These are phyloP conservation scores for Lepidothrix coronata DNA, from an alignment of 2,113 vertebrate genomes.

Conservation along the genomic window DNA sequence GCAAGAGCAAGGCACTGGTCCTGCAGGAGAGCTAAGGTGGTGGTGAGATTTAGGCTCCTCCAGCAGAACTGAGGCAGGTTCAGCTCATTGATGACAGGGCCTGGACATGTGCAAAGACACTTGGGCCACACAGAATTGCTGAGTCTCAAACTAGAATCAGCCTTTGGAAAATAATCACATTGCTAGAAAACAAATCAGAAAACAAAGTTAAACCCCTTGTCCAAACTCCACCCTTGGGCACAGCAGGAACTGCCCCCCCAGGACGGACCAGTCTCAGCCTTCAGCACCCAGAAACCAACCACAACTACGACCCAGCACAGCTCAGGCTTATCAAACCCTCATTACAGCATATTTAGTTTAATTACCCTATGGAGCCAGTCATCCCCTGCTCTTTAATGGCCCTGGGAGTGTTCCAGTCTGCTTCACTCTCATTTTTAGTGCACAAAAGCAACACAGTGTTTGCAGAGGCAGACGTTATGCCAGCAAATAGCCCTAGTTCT, in stretches of 20 bases:
- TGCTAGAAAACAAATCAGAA: neutral
- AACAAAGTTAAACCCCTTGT: neutral
- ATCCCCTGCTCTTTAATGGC: neutral
- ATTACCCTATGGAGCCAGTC: neutral
- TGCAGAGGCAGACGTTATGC: neutral
- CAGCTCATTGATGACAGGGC: neutral
- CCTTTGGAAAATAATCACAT: neutral
- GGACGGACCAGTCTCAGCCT: neutral
- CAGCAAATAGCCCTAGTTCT: neutral
- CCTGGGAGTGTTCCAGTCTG: neutral
- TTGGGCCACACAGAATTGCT: neutral
- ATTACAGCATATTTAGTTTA: neutral
- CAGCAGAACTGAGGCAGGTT: neutral
- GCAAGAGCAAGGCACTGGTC: neutral
- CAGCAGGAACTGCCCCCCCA: neutral
- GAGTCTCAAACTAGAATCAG: neutral
- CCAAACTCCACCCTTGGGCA: neutral
- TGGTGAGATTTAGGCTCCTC: neutral
- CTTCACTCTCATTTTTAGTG: neutral
- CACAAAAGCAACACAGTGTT: neutral
- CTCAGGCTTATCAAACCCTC: neutral
- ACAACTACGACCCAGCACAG: neutral
- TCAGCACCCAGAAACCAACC: neutral
- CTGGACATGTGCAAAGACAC: neutral
- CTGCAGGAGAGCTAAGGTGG: neutral